Evolutionary conservation across 2,797 vertebrate genomes (phyloP), one percentile per base, ranked within the genome.

Genomic region (Sebastes diaconus): DNA sequence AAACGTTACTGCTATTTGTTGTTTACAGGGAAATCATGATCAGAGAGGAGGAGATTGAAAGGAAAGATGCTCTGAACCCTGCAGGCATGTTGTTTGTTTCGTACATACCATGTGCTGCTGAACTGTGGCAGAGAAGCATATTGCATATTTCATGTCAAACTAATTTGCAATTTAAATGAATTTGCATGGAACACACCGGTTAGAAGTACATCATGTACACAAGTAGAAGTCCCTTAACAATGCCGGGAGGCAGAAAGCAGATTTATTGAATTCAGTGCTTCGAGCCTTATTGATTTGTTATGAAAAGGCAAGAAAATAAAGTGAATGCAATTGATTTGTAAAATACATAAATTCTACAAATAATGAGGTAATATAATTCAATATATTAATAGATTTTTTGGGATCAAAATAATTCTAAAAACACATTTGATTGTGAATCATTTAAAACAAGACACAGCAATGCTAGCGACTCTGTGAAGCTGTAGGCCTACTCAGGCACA

Each of bases 121-220:
- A 75, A 74, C 66, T 74, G 74, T 61, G 66, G 78, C 54, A 84
- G 34, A 59, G 24, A 34, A 69, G 78, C 73, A 54, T 54, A 22
- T 18, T 80, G 74, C 83, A 75, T 84, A 64, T 83, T 86, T 91
- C 79, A 90, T 70, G 73, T 83, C 54, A 61, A 78, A 29, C 73
- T 73, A 11, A 83, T 91, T 87, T 81, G 80, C 72, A 85, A 74
- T 87, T 86, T 54, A 75, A 79, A 80, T 89, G 8, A 0, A 68
- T 60, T 78, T 84, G 64, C 58, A 72, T 78, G 63, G 42, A 52
- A 57, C 73, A 50, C 29, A 42, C 5, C 5, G 1, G 54, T 77
- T 74, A n/a, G 42, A 60, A 46, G 24, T 59, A 30, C 13, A 68
- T 75, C 24, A 34, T 24, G 22, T 20, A 50, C 36, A 71, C 9